phyloP scores from a whole-genome alignment of 2,888 invertebrate genomes.

The Conomelus anceps region DNA sequence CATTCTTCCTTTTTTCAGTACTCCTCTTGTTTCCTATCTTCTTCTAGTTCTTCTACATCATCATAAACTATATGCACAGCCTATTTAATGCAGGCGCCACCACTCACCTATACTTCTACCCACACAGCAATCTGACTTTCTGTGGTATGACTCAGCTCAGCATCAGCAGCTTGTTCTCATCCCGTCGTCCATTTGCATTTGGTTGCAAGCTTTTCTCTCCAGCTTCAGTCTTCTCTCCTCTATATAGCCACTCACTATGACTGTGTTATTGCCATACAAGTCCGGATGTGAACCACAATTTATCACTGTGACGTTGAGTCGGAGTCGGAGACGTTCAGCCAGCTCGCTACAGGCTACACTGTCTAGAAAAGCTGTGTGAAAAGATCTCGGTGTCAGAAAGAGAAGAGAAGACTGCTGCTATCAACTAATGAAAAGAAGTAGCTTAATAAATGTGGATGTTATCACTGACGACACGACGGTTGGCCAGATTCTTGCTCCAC shows the following conservation, averaged over 20 bases:
- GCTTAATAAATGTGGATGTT: neutral
- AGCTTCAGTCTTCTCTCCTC: neutral
- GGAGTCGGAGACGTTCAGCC: neutral
- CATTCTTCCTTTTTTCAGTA: no score
- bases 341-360: neutral
- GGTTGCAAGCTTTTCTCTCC: neutral
- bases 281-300: neutral
- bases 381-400: neutral
- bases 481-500: neutral
- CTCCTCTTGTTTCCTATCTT: no score
- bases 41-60: neutral
- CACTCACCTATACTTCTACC: neutral
- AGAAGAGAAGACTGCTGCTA: neutral
- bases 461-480: neutral
- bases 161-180: neutral
- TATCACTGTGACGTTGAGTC: neutral
- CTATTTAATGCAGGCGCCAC: no score
- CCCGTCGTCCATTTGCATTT: neutral
- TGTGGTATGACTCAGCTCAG: neutral
- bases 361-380: neutral
- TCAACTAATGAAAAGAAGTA: neutral
- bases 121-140: neutral
- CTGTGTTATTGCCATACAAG: neutral
- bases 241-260: no score
- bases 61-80: neutral